Evolutionary conservation across 2,888 invertebrate genomes (phyloP).

Genomic region (Micoletzkya japonica): DNA sequence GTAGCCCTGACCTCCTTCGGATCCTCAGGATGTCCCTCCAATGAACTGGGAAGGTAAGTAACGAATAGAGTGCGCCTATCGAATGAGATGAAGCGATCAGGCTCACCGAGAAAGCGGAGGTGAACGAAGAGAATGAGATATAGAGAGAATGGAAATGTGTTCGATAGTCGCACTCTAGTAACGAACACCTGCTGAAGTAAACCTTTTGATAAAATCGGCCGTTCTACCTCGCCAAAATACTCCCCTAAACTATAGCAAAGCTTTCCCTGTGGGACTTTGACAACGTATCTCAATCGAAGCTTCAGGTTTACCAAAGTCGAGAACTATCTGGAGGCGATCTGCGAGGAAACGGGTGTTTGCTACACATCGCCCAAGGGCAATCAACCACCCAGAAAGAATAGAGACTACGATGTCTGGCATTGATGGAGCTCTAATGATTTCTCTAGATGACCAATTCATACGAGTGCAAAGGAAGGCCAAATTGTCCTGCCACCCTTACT

Average conservation of each 20-base stretch:
- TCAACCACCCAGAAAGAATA: background rate
- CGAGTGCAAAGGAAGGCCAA: background rate
- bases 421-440: background rate
- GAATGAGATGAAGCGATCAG: no score
- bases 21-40: constrained; percentile 59
- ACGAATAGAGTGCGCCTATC: no score
- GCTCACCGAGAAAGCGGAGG: no score
- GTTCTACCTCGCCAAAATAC: no score
- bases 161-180: no score
- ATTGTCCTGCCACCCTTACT: background rate
- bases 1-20: constrained; percentile 61
- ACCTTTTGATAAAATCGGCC: no score
- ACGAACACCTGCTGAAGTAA: no score
- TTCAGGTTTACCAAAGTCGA: constrained; percentile 54
- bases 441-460: background rate
- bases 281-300: background rate
- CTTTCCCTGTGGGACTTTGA: no score
- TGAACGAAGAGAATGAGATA: no score
- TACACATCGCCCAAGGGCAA: constrained; percentile 32
- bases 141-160: no score
- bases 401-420: background rate
- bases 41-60: constrained; percentile 52
- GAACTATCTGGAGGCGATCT: constrained; percentile 49
- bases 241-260: no score
- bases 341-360: constrained; percentile 54